Base-by-base conservation (phyloP, 2,113 vertebrate genomes). In the Platysteira castanea region DNA sequence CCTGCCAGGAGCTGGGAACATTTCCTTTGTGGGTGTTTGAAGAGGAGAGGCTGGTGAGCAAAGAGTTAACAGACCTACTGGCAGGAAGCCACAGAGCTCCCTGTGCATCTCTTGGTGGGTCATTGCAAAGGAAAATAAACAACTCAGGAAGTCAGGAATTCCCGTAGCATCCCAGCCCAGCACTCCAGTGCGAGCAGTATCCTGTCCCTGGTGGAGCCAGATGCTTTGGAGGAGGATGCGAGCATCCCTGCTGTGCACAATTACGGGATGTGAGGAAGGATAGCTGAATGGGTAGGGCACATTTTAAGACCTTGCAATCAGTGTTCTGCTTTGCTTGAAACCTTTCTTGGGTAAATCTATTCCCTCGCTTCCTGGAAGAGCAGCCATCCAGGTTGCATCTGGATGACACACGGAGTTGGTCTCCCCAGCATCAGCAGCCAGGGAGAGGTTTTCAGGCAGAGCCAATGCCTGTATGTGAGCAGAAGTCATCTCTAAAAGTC, bases 51-150 rank as follows among this genome's bases (percentile, higher is more conserved):
- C 54, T 88, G 47, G 39, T 67, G 73, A 68, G 28, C 9, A 3
- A 84, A 59, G 68, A 71, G 93, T 96, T 95, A 96, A 95, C 21
- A 76, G 53, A 54, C 10, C n/a, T 83, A 27, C 67, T 74, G 47
- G 75, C 79, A 84, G 85, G 87, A 93, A 88, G 71, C 22, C 0
- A 1, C 47, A 2, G 27, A 53, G 44, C 63, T 92, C 70, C 63
- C 49, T 73, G 49, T 80, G 67, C 88, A 94, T 94, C 87, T 86
- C 78, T 77, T 93, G 63, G 52, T 91, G 85, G 95, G 81, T 92
- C 56, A 35, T 24, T 94, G 79, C 80, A 93, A 41, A 92, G 90
- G 85, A 96, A 96, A 95, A 94, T 67, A 95, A 97, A 95, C 85
- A 95, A 26, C 63, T 84, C 13, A 2, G 87, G 91, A 94, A 96